phyloP scores from a whole-genome alignment of 1,140 invertebrate genomes.

The Parasteatoda tepidariorum region DNA sequence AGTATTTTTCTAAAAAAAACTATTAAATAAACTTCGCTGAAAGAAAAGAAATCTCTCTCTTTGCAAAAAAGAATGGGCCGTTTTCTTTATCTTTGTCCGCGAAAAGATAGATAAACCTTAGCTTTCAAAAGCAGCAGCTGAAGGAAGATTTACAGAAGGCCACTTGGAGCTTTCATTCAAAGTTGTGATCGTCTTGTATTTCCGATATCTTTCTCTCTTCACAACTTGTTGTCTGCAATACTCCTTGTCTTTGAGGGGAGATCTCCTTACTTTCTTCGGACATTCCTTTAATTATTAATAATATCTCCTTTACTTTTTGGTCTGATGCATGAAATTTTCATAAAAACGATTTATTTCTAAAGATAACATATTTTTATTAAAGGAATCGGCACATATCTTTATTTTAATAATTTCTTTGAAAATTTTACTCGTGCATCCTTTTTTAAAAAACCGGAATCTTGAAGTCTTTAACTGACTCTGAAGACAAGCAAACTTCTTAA shows the following conservation, averaged over 20 bases:
- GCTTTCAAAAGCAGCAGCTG: constrained; percentile 39
- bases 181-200: constrained; percentile 46
- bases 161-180: constrained; percentile 41
- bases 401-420: no score
- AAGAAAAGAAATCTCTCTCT: not conserved
- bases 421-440: no score
- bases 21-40: not conserved
- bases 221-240: not conserved
- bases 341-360: no score
- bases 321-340: no score
- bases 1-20: no score
- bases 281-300: not conserved
- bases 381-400: no score
- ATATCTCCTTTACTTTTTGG: no score
- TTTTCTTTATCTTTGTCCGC: constrained; percentile 34
- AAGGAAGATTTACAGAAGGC: constrained; percentile 58
- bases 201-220: constrained; percentile 10
- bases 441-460: no score
- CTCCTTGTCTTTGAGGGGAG: constrained; percentile 1
- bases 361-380: no score
- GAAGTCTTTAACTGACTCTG: no score
- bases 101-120: constrained; percentile 53
- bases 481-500: no score
- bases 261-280: constrained; percentile 3
- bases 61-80: not conserved